Base-by-base conservation (phyloP, 1,140 invertebrate species). In the Paralvinella palmiformis region DNA sequence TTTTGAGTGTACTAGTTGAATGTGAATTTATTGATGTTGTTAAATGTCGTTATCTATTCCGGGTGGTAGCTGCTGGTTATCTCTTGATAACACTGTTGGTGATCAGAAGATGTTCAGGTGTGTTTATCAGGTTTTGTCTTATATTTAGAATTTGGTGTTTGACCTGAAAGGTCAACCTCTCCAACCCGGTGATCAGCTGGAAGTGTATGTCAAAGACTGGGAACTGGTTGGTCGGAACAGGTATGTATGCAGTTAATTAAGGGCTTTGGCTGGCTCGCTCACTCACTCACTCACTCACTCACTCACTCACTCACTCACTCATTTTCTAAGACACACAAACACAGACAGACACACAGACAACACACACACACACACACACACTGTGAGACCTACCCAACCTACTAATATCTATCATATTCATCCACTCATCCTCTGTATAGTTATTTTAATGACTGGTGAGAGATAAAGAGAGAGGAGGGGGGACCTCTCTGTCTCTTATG, bases 141-240 rank as follows among this genome's bases (percentile, higher is more conserved):
- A 4, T 33, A 68, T 72, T 33, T 68, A 79, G 77, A 75, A 64
- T 31, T 68, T 78, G 57, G 71, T 73, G 6, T 76, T 79, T 72
- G 73, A 77, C 35, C 57, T 79, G 4, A 67, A 66, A 41, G 74
- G 72, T n/a, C 53, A 64, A 27, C 55, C 68, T 5, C 37, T 78
- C 15, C 60, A 63, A 20, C 35, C 35, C 7, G 57, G 41, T 24
- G 76, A 79, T 73, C 67, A 73, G 33, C 45, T 79, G 6, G 32
- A 64, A 6, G 53, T 79, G 35, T 53, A 66, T 13, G 64, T 79
- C 17, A 77, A 74, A 62, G 76, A 78, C 59, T 75, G 72, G 70
- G 75, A 79, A 63, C 71, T 68, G 35, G 69, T 79, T 52, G 78
- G 78, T 29, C 64, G 73, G 62, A 78, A 79, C 70, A 78, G 73